These are phyloP conservation scores for Taurulus bubalis DNA, from an alignment of 2,113 vertebrate species.

Conservation along the genomic window DNA sequence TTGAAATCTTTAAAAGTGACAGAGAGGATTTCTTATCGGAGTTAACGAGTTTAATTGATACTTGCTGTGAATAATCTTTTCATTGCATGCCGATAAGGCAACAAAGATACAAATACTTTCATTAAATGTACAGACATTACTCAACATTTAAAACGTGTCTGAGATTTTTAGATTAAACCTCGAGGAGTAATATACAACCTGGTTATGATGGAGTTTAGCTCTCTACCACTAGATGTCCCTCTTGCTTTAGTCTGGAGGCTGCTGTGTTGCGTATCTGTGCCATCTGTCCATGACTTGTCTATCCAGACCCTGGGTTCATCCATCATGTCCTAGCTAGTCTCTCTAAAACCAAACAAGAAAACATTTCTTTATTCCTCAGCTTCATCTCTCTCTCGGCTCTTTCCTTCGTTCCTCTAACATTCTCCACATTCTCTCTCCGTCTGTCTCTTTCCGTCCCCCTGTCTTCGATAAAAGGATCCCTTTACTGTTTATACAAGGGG, in stretches of 20 bases:
- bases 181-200: neutral
- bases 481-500: conserved; percentile 86
- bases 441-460: conserved; percentile 48
- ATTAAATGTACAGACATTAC: neutral
- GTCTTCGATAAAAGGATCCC: conserved; percentile 79
- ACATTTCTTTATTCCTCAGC: conserved; percentile 72
- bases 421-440: conserved; percentile 44
- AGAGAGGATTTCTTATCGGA: neutral
- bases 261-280: conserved; percentile 34
- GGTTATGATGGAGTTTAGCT: neutral
- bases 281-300: conserved; percentile 77
- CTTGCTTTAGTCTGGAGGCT: conserved; percentile 78
- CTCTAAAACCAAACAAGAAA: conserved; percentile 80
- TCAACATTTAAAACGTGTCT: conserved; percentile 8
- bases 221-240: conserved; percentile 88
- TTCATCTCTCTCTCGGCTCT: conserved; percentile 53
- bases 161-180: neutral
- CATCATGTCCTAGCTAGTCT: conserved; percentile 81
- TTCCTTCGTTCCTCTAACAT: conserved; percentile 43
- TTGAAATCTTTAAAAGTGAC: neutral
- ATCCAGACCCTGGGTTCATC: conserved; percentile 78
- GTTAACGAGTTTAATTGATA: neutral
- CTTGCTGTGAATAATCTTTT: neutral
- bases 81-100: neutral
- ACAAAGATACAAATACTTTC: neutral